Percentiles rank a stretch among this genome's conserved stretches.
phyloP scores from a whole-genome alignment of 2,888 invertebrate species.

The Pammene aurita region DNA sequence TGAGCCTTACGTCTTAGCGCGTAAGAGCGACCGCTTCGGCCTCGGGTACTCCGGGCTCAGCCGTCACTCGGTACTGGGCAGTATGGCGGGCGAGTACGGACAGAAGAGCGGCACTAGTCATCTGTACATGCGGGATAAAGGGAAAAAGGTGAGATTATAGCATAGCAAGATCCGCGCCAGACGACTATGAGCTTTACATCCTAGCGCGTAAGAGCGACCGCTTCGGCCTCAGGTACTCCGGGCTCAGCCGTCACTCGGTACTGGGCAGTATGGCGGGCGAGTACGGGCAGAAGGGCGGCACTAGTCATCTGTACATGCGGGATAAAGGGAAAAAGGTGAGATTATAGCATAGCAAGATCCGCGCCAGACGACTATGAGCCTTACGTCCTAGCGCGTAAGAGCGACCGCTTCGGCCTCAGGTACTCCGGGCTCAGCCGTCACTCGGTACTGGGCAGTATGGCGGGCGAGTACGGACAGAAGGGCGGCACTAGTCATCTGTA shows the following conservation, averaged over 20 bases:
- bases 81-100: constrained; percentile 64
- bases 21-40: constrained; percentile 92
- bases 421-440: constrained; percentile 88
- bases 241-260: constrained; percentile 86
- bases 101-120: constrained; percentile 61
- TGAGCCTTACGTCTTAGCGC: constrained; percentile 86
- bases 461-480: constrained; percentile 62
- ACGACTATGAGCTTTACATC: too few relatives aligned
- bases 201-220: too few relatives aligned
- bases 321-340: constrained; percentile 77
- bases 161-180: too few relatives aligned
- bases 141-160: constrained; percentile 72
- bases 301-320: constrained; percentile 71
- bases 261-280: constrained; percentile 72
- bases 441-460: constrained; percentile 79
- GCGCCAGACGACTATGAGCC: constrained; percentile 93
- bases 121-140: constrained; percentile 74
- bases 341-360: constrained; percentile 67
- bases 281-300: constrained; percentile 58
- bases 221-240: constrained; percentile 91
- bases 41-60: constrained; percentile 90
- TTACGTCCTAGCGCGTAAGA: constrained; percentile 81
- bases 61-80: constrained; percentile 84
- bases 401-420: constrained; percentile 87
- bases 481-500: constrained; percentile 65